Evolutionary conservation across 2,888 invertebrate genomes (phyloP), one percentile per base, ranked within the genome.

Genomic region (Leptinotarsa juncta): DNA sequence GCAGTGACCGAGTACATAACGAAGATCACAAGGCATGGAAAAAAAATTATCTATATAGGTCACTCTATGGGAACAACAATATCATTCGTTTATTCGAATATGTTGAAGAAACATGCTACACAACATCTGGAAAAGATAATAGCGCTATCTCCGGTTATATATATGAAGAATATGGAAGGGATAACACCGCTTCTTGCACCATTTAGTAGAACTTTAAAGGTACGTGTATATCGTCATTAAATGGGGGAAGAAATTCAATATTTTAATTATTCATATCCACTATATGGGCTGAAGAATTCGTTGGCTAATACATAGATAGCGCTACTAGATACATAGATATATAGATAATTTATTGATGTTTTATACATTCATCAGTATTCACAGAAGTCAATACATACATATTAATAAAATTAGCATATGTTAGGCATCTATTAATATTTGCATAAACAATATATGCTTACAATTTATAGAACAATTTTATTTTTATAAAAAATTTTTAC

Each of bases 31-130:
- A 87, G 89, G 67, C n/a, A 51, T 51, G 80, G 86, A 14, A 81
- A 79, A 15, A 87, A 89, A 65, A 81, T 94, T 32, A 90, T 91
- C 81, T 97, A 96, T 84, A 89, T 96, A 55, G 97, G 97, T 0
- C 96, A 97, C 87, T 96, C 96, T 0, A 96, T 97, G 92, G 97
- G 96, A 1, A 93, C 94, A 1, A 93, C 95, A 0, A 89, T 91
- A 73, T 90, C 93, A 78, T 93, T 92, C 83, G 92, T 92, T 3
- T 89, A 94, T 86, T 89, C 94, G 68, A 91, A 93, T 3, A 90
- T 91, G n/a, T 89, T 91, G 80, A 91, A 92, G 0, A 90, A 93
- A 77, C 93, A 94, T 80, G 84, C 84, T 23, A 92, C 94, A 79
- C 89, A 91, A 55, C 90, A 92, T 74, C 88, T 95, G 55, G 89